A percentile compares a stretch with the other conserved stretches of the same genome.
phyloP scores from a whole-genome alignment of 1,140 invertebrate species.

The Sycobia sp. region DNA sequence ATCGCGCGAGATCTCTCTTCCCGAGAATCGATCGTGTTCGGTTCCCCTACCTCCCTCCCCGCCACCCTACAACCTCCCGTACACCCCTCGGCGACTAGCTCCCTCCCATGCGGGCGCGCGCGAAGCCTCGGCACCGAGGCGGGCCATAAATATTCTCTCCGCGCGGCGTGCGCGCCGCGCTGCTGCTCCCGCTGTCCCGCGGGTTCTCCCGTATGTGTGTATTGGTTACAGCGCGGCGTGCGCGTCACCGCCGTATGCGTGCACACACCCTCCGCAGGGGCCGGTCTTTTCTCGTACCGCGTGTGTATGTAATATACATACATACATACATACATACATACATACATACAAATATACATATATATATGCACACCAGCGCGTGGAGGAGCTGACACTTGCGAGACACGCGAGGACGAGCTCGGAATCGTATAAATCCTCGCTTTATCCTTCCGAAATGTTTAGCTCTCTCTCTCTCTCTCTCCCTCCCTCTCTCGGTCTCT shows the following conservation, averaged over 20 bases:
- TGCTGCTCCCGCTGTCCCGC: not conserved
- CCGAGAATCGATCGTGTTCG: slow-evolving; percentile 37
- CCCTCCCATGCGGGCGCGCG: too few relatives aligned
- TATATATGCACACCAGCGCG: too few relatives aligned
- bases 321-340: too few relatives aligned
- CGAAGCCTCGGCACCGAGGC: slow-evolving; percentile 21
- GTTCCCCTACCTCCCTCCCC: slow-evolving; percentile 26
- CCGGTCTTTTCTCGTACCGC: slow-evolving; percentile 36
- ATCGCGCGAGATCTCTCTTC: slow-evolving; percentile 40
- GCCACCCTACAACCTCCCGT: too few relatives aligned
- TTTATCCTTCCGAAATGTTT: slow-evolving; percentile 33
- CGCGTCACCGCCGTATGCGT: too few relatives aligned
- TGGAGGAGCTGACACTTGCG: slow-evolving; percentile 42
- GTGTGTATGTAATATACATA: too few relatives aligned
- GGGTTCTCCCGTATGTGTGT: not conserved
- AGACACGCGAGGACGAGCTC: slow-evolving; percentile 42
- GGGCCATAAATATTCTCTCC: slow-evolving; percentile 34
- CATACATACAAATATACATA: too few relatives aligned
- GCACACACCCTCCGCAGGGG: not conserved
- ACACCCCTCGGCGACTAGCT: too few relatives aligned
- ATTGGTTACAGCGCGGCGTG: not conserved
- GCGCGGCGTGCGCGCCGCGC: slow-evolving; percentile 15
- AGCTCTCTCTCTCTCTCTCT: too few relatives aligned
- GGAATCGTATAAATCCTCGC: slow-evolving; percentile 49
- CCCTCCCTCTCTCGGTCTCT: too few relatives aligned